Percentiles rank a stretch among this genome's conserved stretches.
Evolutionary conservation across 2,888 invertebrate genomes (phyloP).

Genomic region (Lasioglossum oenotherae): DNA sequence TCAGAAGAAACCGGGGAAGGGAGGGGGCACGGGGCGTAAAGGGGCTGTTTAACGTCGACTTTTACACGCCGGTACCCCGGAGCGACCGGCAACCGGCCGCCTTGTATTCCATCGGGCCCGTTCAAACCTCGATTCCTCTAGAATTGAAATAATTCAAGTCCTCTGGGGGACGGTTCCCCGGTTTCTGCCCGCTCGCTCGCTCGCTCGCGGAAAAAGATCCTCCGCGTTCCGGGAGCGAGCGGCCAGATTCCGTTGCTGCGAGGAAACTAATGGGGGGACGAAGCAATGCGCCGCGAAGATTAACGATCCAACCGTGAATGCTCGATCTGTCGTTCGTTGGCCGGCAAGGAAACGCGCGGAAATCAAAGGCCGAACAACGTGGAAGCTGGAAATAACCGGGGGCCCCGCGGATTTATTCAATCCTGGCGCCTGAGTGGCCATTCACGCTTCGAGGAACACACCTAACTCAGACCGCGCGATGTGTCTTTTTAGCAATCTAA

Average conservation of each 20-base stretch:
- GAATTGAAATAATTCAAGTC: slow-evolving; percentile 64
- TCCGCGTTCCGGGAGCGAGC: slow-evolving; percentile 29
- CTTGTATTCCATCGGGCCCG: slow-evolving; percentile 35
- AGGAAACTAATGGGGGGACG: slow-evolving; percentile 49
- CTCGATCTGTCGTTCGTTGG: slow-evolving; percentile 33
- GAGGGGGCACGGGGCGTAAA: slow-evolving; percentile 38
- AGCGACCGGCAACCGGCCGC: slow-evolving; percentile 52
- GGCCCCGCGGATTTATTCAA: slow-evolving; percentile 19
- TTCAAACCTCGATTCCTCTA: slow-evolving; percentile 57
- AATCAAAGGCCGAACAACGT: slow-evolving; percentile 23
- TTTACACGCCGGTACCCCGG: slow-evolving; percentile 63
- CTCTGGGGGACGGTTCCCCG: slow-evolving; percentile 10
- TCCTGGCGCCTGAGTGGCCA: background rate
- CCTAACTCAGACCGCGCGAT: background rate
- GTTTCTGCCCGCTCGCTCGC: background rate
- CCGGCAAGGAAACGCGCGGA: background rate
- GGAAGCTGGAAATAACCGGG: slow-evolving; percentile 4
- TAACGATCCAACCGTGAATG: slow-evolving; percentile 49
- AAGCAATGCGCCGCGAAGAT: slow-evolving; percentile 48
- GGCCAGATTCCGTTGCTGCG: slow-evolving; percentile 44
- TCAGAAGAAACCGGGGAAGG: background rate
- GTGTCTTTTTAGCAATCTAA: background rate
- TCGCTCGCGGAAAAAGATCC: slow-evolving; percentile 38
- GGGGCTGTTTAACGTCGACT: slow-evolving; percentile 66
- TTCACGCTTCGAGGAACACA: background rate